Base-by-base conservation (phyloP, 2,113 vertebrate genomes). In the Clarias magur region DNA sequence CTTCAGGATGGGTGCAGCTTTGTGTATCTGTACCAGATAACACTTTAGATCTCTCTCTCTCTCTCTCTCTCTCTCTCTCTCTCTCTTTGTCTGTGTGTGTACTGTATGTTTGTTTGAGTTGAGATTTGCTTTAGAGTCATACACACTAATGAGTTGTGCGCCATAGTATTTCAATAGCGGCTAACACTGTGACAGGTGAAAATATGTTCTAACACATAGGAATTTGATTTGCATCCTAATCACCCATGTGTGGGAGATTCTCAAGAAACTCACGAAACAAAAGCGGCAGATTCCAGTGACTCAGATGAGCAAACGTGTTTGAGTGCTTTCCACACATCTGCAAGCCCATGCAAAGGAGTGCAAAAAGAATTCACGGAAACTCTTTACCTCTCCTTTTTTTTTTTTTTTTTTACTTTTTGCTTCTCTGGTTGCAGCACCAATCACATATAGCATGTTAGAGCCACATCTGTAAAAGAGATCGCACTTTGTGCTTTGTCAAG, bases 241-340 rank as follows among this genome's bases (percentile, higher is more conserved):
- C 48, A 48, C 48, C 7, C 48, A 48, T 62, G 23, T 54, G 76
- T 27, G 63, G 27, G 30, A 1, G n/a, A 70, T 70, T 80, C 53
- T 83, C 21, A 27, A 42, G 54, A 56, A 85, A 3, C 12, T 59
- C 17, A 25, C 15, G 17, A 68, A 60, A 48, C 34, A 17, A 84
- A 85, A 10, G 23, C 7, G 79, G 78, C 54, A 38, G 27, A n/a
- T 9, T 16, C 19, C 10, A 38, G 1, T 89, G 88, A 89, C 56
- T 87, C 82, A 84, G 27, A 76, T 48, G 75, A 72, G 63, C 88
- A 86, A 86, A 86, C 34, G 27, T 54, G 21, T 86, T 83, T 34
- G 25, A 70, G 12, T 15, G 34, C 67, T 79, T 86, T 84, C 88
- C 65, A 63, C 75, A 79, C 73, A 80, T 84, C 63, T 62, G 56